Evolutionary conservation across 2,888 invertebrate species (phyloP), one percentile per base, ranked within the genome.

Genomic region (Ormyrus rosae): DNA sequence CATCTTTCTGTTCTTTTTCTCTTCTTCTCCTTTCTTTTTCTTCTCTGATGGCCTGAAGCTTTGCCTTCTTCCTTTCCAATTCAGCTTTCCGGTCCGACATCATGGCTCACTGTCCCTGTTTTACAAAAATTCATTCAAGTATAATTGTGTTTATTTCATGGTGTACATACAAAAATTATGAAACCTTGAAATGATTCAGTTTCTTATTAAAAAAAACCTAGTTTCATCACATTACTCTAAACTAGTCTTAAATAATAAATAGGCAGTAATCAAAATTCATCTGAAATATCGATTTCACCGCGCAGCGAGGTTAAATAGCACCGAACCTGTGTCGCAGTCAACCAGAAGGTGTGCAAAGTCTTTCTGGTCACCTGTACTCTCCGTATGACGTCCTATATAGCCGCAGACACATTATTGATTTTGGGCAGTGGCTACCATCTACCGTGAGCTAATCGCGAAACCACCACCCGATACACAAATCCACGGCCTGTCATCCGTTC

Each of bases 11-110:
- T 91, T 97, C 97, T 87, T 96, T 97, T 91, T 97, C 97, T 80
- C 95, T 93, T 68, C 96, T 93, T 81, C 96, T 93, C 8, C 96
- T 93, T 90, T 97, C 97, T 88, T 97, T 98, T 91, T 97, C 97
- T 85, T 97, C 97, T 2, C 97, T 93, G 76, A 98, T 93, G 45
- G 96, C 96, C 89, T 97, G 96, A 85, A 98, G 93, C 91, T 97
- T 97, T 46, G 96, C 97, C 91, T 97, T 97, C 91, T 98, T 98
- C 82, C 97, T 94, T 91, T 97, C 97, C 87, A 98, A 91, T 92
- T 98, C 97, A n/a, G 96, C 97, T 91, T 96, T 97, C 83, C 97
- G 94, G 91, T 97, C 97, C 73, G 96, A 94, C 96, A 96, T 96
- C 88, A 90, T 89, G 55, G 61, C 78, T 82, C 81, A 73, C n/a